Base-by-base conservation (phyloP, 2,113 vertebrate genomes). In the Hyla sarda region DNA sequence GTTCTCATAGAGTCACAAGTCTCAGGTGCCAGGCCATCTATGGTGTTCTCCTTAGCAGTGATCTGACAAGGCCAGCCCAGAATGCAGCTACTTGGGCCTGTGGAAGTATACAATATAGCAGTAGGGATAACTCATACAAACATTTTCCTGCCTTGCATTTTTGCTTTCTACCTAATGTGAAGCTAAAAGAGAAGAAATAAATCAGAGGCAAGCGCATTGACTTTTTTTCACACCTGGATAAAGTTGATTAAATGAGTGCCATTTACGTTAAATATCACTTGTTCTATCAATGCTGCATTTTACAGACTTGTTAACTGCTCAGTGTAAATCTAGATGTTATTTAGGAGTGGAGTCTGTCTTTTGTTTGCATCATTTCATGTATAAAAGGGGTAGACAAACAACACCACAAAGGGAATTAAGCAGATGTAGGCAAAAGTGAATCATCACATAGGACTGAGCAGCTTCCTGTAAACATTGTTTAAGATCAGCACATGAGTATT, bases 361-460 rank as follows among this genome's bases (percentile, higher is more conserved):
- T 79, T 82, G 77, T 87, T 82, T 87, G 77, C 65, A 80, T 82
- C 52, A 74, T 73, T 73, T 87, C 50, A 62, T 74, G 21, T 82
- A 74, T 82, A 23, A 72, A 81, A 80, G 67, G 84, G 84, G 62
- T 17, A 87, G 85, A 82, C 77, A 87, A 87, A 87, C 78, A 87
- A 82, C 85, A 74, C 69, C 67, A 87, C 52, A 12, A 67, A 82
- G 78, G 78, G 82, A 87, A 87, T 82, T 32, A 82, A 74, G 73
- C 85, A 87, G 85, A 87, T 87, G 85, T 65, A 87, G 85, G 85
- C 85, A 87, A 82, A 82, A 60, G 72, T 87, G 77, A 81, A 82
- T 87, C 85, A 87, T 37, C 78, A 62, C 54, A 23, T 50, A 62
- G 85, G 78, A 74, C n/a, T 62, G 65, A 74, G 54, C 85, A 62